Percentiles rank a stretch among this genome's conserved stretches.
Evolutionary conservation across 1,140 invertebrate species (phyloP).

Genomic region (Coelopa frigida): DNA sequence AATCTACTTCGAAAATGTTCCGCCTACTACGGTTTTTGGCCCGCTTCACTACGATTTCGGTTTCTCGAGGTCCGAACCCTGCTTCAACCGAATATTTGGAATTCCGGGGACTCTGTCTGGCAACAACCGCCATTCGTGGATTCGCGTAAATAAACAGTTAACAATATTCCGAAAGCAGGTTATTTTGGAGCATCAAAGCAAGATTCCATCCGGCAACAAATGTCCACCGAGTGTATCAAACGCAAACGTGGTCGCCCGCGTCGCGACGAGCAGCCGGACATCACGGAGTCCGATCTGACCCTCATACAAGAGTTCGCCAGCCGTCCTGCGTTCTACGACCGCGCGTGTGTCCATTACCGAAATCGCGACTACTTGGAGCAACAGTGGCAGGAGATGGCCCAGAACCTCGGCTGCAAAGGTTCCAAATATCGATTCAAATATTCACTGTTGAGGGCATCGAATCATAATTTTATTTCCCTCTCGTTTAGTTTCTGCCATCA

Average conservation of each 20-base stretch:
- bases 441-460: not conserved
- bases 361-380: constrained; percentile 6
- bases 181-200: no score
- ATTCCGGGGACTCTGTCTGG: no score
- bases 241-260: constrained; percentile 12
- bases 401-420: constrained; percentile 2
- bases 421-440: not conserved
- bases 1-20: no score
- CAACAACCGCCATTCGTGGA: no score
- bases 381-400: constrained; percentile 9
- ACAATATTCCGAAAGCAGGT: no score
- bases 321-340: constrained; percentile 11
- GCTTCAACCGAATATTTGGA: no score
- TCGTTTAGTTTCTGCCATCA: constrained; percentile 24
- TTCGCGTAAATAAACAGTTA: no score
- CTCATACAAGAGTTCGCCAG: constrained; percentile 10
- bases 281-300: constrained; percentile 9
- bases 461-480: not conserved
- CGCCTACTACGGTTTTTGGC: no score
- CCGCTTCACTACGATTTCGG: no score
- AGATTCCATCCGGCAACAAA: no score
- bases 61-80: no score
- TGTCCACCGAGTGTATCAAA: no score
- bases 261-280: constrained; percentile 2
- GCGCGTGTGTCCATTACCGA: constrained; percentile 9